Conservation (phyloP, 1,140 invertebrate genomes). For the Maniola jurtina region DNA sequence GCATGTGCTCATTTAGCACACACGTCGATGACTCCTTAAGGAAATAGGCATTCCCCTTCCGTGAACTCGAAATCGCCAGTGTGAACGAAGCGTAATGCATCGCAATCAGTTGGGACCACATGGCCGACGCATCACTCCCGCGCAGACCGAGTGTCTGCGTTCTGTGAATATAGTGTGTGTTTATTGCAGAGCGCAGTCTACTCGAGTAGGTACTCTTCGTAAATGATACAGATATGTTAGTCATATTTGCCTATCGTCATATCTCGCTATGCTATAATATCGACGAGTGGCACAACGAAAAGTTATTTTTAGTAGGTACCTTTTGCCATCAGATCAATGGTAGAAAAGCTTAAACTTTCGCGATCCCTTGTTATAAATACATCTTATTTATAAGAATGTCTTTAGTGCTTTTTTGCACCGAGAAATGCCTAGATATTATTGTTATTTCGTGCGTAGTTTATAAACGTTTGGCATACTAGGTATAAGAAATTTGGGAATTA, state of each 20-base stretch:
- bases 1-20: background rate
- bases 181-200: slow-evolving; percentile 20
- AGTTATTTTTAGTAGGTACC: too few relatives aligned
- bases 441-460: too few relatives aligned
- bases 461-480: too few relatives aligned
- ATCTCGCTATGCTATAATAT: too few relatives aligned
- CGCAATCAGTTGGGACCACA: slow-evolving; percentile 32
- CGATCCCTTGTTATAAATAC: too few relatives aligned
- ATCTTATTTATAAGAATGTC: too few relatives aligned
- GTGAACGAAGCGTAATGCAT: slow-evolving; percentile 27
- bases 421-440: too few relatives aligned
- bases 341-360: too few relatives aligned
- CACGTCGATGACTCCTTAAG: background rate
- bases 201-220: slow-evolving; percentile 25
- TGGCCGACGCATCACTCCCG: slow-evolving; percentile 41
- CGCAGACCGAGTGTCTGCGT: slow-evolving; percentile 68
- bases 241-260: background rate
- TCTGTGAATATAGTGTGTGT: slow-evolving; percentile 35
- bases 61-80: slow-evolving; percentile 16
- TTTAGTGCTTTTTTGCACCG: too few relatives aligned
- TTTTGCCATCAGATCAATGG: too few relatives aligned
- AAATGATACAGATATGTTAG: background rate
- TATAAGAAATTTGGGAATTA: too few relatives aligned
- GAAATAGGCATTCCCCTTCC: slow-evolving; percentile 20
- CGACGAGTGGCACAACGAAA: too few relatives aligned